Conservation (phyloP, 2,888 invertebrate species). For the Thymelicus acteon region DNA sequence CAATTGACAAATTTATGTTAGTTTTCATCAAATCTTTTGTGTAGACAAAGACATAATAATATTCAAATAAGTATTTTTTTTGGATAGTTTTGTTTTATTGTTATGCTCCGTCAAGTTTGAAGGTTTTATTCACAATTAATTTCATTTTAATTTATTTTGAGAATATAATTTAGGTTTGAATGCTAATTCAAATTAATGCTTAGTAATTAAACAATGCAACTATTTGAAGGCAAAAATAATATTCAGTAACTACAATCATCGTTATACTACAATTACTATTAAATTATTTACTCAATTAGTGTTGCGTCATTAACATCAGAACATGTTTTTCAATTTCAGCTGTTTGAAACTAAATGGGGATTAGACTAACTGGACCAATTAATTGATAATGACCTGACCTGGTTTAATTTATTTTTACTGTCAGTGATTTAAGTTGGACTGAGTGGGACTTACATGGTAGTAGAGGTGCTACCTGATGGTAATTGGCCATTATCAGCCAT, state of each 20-base stretch:
- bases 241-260: background rate
- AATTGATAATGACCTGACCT: background rate
- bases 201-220: background rate
- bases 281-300: background rate
- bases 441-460: too few relatives aligned
- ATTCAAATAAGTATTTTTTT: background rate
- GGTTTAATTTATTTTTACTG: background rate
- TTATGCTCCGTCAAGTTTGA: conserved; percentile 2
- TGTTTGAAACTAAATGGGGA: background rate
- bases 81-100: background rate
- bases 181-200: background rate
- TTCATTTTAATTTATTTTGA: conserved; percentile 2
- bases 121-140: background rate
- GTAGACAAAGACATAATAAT: background rate
- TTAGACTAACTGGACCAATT: too few relatives aligned
- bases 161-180: background rate
- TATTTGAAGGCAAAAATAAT: background rate
- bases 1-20: conserved; percentile 8
- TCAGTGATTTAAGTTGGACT: background rate
- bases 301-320: background rate
- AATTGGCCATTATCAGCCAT: too few relatives aligned
- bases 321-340: background rate
- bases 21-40: background rate
- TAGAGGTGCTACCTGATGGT: too few relatives aligned
- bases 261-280: background rate